These are phyloP conservation scores for Drymonia ruficornis DNA, from an alignment of 2,888 invertebrate genomes.

Conservation along the genomic window DNA sequence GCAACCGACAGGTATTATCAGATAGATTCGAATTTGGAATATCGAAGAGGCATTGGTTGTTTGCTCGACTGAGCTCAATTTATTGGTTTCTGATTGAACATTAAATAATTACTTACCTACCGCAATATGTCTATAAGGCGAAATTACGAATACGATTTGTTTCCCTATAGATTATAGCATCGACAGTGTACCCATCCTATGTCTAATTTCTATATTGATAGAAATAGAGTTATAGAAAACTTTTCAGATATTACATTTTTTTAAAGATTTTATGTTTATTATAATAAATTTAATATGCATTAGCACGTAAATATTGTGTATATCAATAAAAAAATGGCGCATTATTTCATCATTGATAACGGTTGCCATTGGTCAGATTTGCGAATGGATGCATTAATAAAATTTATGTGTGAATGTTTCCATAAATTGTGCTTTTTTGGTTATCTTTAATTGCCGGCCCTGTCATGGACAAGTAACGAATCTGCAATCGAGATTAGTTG, in stretches of 20 bases:
- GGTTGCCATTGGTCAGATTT: not conserved
- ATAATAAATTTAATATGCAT: too few relatives aligned
- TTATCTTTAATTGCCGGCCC: not conserved
- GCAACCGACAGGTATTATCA: slow-evolving; percentile 2
- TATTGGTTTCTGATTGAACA: not conserved
- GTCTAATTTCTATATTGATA: too few relatives aligned
- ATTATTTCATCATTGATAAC: not conserved
- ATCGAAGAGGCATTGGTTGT: not conserved
- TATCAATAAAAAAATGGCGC: too few relatives aligned
- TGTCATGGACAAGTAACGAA: not conserved
- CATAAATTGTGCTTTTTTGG: not conserved
- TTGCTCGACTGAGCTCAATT: not conserved
- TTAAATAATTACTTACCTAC: too few relatives aligned
- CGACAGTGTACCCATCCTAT: too few relatives aligned
- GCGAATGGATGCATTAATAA: not conserved
- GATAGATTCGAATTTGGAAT: not conserved
- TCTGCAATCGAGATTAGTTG: not conserved
- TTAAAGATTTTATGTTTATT: too few relatives aligned
- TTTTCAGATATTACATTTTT: too few relatives aligned
- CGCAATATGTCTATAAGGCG: too few relatives aligned
- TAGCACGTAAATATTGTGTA: too few relatives aligned
- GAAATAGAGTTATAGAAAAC: too few relatives aligned
- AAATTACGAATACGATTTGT: too few relatives aligned
- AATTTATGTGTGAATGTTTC: slow-evolving; percentile 1
- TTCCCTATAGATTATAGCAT: too few relatives aligned